Base-by-base conservation (phyloP, 2,113 vertebrate species). In the Camelus bactrianus region DNA sequence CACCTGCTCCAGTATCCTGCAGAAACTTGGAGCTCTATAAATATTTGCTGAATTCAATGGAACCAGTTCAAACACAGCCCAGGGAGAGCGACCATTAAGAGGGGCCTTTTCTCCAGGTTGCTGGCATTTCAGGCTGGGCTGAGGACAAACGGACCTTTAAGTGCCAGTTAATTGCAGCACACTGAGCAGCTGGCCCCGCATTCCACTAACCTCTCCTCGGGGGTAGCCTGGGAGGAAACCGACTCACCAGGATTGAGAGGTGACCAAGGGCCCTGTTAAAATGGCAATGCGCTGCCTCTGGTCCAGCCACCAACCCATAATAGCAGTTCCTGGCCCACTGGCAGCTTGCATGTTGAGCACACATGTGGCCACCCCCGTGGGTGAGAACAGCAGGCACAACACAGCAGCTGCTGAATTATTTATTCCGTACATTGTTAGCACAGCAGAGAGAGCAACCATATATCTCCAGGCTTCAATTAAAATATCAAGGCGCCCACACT, bases 391-490 rank as follows among this genome's bases (percentile, higher is more conserved):
- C 54, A 91, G 97, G 96, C 96, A 96, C 89, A 90, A 7, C 90
- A 96, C 89, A 96, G 88, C 81, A 15, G 69, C 58, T 50, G 62
- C 98, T 98, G 97, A 98, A 98, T 98, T 98, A 98, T 98, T 98
- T 98, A 98, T 97, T 97, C 87, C 20, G 75, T 94, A 97, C 98
- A 95, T 96, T 97, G 97, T 97, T 96, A 98, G 96, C 3, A 26
- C n/a, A 89, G 97, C 81, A 89, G 98, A 97, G 90, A 97, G 93
- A 98, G 98, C 93, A 94, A 93, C 96, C 65, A 70, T 89, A 81
- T 89, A 81, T 97, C 97, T 35, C 91, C 90, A 35, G 97, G 4
- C 97, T 97, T 98, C 98, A 97, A 97, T n/a, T 5, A 89, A 96
- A 96, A 96, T 75, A 98, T 97, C 89, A 88, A 97, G 42, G 1